Percentiles rank a stretch among this genome's conserved stretches.
phyloP scores from a whole-genome alignment of 2,113 vertebrate genomes.

The Danionella cerebrum region DNA sequence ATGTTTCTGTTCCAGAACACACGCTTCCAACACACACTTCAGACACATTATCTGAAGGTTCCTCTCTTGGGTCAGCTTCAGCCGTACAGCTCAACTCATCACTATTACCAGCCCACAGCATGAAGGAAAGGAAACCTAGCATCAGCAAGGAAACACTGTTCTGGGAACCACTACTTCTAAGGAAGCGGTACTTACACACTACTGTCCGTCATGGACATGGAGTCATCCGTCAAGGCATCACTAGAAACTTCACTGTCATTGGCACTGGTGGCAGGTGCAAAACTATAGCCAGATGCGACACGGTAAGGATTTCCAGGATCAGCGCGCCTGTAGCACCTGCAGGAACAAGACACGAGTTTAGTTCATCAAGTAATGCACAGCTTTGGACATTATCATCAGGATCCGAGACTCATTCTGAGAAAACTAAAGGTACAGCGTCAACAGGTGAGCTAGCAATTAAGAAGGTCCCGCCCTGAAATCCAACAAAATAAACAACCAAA shows the following conservation, averaged over 20 bases:
- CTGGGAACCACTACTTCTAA: too few species aligned
- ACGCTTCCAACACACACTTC: constrained; percentile 10
- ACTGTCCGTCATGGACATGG: constrained; percentile 92
- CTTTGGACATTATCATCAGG: too few species aligned
- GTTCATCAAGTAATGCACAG: not conserved
- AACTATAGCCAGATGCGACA: constrained; percentile 72
- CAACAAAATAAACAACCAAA: too few species aligned
- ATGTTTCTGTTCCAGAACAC: not conserved
- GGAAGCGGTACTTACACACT: constrained; percentile 99
- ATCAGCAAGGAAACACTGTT: too few species aligned
- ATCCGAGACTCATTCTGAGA: too few species aligned
- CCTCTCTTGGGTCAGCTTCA: not conserved
- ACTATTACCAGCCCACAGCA: too few species aligned
- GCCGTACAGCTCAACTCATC: not conserved
- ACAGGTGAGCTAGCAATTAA: too few species aligned
- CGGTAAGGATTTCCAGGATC: constrained; percentile 76
- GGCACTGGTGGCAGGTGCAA: constrained; percentile 86
- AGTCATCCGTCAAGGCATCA: constrained; percentile 89
- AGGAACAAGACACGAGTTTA: constrained; percentile 13
- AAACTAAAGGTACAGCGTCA: too few species aligned
- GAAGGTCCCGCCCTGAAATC: too few species aligned
- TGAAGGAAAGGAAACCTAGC: too few species aligned
- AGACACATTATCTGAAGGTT: not conserved
- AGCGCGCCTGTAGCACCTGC: constrained; percentile 81
- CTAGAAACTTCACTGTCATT: constrained; percentile 97